Evolutionary conservation across 2,113 vertebrate species (phyloP), one percentile per base, ranked within the genome.

Genomic region (Rhabdomys dilectus): DNA sequence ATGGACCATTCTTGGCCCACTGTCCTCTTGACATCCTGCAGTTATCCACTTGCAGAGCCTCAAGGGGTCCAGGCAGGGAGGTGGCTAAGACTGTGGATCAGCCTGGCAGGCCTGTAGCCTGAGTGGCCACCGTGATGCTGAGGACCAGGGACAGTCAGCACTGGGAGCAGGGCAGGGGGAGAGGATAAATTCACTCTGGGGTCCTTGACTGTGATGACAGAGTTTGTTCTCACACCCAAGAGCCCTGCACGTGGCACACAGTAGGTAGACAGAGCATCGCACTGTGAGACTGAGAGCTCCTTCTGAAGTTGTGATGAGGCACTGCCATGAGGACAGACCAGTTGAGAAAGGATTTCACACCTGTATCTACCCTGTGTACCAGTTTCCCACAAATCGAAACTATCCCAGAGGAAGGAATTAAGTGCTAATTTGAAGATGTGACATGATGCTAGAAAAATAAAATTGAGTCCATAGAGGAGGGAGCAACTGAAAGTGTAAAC

Each of bases 31-130:
- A 22, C 64, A 29, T 68, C 26, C 62, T 91, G 39, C 19, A 36
- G 13, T 39, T 48, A 39, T 53, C 53, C 24, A 15, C 5, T 39
- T 45, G 68, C 48, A 77, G 7, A 26, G 4, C 16, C n/a, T 1
- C 7, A 3, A 70, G 22, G n/a, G 68, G 8, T 17, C 26, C 2
- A 15, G 3, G 0, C 5, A 53, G 17, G 16, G 15, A 66, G 51
- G 3, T 11, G 39, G 26, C 13, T 16, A 17, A 8, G 84, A 29
- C 42, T 64, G 6, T 75, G 17, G 21, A 13, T 36, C 76, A 45
- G 51, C 36, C 42, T 62, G 60, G 66, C n/a, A 12, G 34, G 19
- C 56, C 36, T 66, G 22, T 6, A 73, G 42, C 42, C 93, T 82
- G 73, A 56, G 15, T 66, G 81, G 86, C 39, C 86, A 11, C 84